Conservation (phyloP, 92 coral and sea anemone species). For the Galaxea fascicularis region DNA sequence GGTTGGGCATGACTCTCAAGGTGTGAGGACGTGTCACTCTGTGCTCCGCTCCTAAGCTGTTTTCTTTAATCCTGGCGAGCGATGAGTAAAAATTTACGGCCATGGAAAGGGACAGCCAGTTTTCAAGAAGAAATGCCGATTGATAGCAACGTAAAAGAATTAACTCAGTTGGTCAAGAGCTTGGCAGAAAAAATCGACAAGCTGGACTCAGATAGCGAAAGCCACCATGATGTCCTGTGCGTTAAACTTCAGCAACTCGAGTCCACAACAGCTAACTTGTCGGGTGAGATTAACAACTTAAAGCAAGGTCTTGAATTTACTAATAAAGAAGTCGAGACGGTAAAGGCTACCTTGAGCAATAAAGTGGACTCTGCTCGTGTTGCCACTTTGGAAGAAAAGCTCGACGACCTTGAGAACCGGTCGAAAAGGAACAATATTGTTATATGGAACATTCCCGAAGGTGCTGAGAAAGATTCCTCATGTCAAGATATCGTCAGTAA, state of each 20-base stretch:
- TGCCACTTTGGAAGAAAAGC: background rate
- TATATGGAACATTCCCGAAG: conserved; percentile 21
- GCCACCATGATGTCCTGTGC: background rate
- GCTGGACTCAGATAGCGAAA: background rate
- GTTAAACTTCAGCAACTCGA: background rate
- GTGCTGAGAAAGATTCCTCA: background rate
- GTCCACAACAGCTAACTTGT: background rate
- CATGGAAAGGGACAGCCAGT: too few relatives aligned
- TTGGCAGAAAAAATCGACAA: too few relatives aligned
- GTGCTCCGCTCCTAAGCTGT: background rate
- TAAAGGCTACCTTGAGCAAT: background rate
- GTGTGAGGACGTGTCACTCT: background rate
- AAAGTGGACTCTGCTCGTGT: background rate
- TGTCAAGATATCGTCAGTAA: background rate
- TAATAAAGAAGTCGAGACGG: background rate
- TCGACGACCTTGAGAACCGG: conserved; percentile 1
- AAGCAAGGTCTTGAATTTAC: background rate
- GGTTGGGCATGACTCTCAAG: background rate
- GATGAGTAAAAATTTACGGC: background rate
- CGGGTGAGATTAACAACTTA: background rate
- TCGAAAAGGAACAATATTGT: conserved; percentile 19
- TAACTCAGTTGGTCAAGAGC: too few relatives aligned
- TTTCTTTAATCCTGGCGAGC: background rate
- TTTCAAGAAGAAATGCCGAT: too few relatives aligned
- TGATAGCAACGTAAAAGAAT: too few relatives aligned